A percentile compares a stretch with the other conserved stretches of the same genome.
Conservation (phyloP, 2,888 invertebrate species). For the Nomada flava region DNA sequence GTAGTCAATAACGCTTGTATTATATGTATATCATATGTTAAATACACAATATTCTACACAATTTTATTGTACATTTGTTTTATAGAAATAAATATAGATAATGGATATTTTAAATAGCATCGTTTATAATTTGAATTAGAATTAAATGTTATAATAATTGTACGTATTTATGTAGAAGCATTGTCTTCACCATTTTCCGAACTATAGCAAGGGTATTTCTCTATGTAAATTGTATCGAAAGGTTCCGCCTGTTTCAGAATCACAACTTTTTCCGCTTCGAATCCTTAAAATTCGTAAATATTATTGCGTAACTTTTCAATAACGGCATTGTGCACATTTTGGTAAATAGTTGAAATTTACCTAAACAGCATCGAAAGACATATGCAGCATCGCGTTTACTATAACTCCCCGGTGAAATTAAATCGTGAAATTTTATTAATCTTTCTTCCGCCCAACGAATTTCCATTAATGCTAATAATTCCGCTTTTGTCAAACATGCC, state of each 20-base stretch:
- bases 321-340: too few species aligned
- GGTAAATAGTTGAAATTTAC: constrained; percentile 29
- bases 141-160: neutral
- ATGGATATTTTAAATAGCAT: constrained; percentile 10
- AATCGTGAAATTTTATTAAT: constrained; percentile 22
- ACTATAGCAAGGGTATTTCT: constrained; percentile 14
- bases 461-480: constrained; percentile 35
- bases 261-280: constrained; percentile 25
- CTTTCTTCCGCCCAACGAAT: constrained; percentile 5
- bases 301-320: neutral
- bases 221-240: constrained; percentile 39
- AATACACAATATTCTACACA: constrained; percentile 13
- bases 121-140: neutral
- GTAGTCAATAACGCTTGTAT: constrained; percentile 23
- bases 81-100: constrained; percentile 45
- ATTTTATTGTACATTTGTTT: constrained; percentile 21
- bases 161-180: neutral
- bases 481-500: constrained; percentile 18
- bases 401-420: constrained; percentile 36
- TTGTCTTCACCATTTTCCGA: neutral
- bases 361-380: constrained; percentile 40
- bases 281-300: constrained; percentile 34
- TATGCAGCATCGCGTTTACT: constrained; percentile 27
- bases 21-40: constrained; percentile 23
- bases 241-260: constrained; percentile 38